Evolutionary conservation across 2,113 vertebrate species (phyloP).

Genomic region (Brienomyrus brachyistius): DNA sequence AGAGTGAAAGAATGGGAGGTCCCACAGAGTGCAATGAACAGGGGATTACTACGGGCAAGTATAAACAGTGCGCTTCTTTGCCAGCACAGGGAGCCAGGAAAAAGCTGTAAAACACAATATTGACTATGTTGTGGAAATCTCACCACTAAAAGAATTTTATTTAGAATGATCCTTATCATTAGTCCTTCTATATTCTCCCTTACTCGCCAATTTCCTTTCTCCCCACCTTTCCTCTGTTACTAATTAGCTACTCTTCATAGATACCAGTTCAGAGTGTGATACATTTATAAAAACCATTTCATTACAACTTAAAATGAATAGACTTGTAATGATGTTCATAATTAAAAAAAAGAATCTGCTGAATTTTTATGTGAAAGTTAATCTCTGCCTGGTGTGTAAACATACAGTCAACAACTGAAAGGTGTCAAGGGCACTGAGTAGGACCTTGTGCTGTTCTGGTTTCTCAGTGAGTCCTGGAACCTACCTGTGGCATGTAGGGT

Average conservation of each 20-base stretch:
- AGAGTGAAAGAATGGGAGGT: slow-evolving; percentile 14
- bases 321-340: not conserved
- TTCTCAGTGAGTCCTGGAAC: not conserved
- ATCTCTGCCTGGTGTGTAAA: not conserved
- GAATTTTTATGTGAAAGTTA: not conserved
- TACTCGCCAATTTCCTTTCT: not conserved
- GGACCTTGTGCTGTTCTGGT: not conserved
- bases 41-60: not conserved
- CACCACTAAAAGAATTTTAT: slow-evolving; percentile 22
- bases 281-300: not conserved
- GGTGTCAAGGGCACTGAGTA: not conserved
- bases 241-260: not conserved
- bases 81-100: slow-evolving; percentile 40
- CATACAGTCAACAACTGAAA: not conserved
- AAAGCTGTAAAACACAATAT: slow-evolving; percentile 41
- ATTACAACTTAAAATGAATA: not conserved
- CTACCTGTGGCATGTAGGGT: not conserved
- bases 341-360: not conserved
- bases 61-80: not conserved
- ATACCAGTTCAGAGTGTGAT: not conserved
- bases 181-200: not conserved
- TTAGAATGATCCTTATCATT: slow-evolving; percentile 10
- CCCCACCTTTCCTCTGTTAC: not conserved
- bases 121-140: slow-evolving; percentile 1
- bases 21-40: not conserved